phyloP scores from a whole-genome alignment of 1,140 invertebrate species.

The Papilio helenus region DNA sequence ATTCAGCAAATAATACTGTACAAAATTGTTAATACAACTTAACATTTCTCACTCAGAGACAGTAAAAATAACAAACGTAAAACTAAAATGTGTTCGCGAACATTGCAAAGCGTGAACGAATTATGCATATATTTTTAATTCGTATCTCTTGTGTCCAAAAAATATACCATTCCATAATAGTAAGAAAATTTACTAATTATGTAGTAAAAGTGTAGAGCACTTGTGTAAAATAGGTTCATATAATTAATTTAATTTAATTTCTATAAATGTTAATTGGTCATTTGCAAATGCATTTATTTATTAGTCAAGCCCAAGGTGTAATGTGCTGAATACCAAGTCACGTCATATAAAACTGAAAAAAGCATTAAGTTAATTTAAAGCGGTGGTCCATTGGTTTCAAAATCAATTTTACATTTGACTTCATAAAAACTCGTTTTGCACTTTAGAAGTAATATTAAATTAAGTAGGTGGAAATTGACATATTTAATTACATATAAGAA shows the following conservation, averaged over 20 bases:
- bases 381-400: background rate
- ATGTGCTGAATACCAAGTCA: background rate
- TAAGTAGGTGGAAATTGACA: background rate
- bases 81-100: background rate
- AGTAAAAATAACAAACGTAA: constrained; percentile 6
- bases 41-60: constrained; percentile 53
- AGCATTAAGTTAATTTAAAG: background rate
- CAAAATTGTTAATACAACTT: constrained; percentile 78
- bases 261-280: background rate
- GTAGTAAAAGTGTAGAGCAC: no score
- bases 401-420: background rate
- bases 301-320: background rate
- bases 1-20: constrained; percentile 82
- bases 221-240: no score
- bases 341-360: no score
- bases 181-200: background rate
- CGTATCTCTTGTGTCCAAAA: background rate
- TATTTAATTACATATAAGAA: background rate
- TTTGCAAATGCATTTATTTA: background rate
- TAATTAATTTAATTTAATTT: no score
- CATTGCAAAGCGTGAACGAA: background rate
- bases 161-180: background rate
- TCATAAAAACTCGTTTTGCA: background rate
- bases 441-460: background rate
- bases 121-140: background rate